phyloP scores from a whole-genome alignment of 2,113 vertebrate genomes.

The Ochotona princeps region DNA sequence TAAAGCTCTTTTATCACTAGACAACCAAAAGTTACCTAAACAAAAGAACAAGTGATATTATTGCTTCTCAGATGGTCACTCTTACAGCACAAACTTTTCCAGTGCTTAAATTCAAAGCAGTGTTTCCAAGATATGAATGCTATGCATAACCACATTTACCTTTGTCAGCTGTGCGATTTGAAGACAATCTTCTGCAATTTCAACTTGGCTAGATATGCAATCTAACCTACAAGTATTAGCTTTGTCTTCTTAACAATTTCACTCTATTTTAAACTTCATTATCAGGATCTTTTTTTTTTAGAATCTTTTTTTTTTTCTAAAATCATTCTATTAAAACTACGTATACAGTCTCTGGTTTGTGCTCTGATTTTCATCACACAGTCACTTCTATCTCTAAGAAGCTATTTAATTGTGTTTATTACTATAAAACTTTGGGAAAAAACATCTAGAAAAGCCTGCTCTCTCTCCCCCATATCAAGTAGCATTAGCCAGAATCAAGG shows the following conservation, averaged over 20 bases:
- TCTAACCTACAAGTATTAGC: background rate
- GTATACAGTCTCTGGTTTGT: background rate
- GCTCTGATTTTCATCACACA: background rate
- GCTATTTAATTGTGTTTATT: background rate
- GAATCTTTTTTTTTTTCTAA: constrained; percentile 4
- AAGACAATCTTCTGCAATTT: background rate
- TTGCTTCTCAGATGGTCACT: background rate
- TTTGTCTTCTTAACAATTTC: background rate
- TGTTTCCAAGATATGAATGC: background rate
- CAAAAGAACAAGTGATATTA: background rate
- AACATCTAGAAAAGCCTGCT: background rate
- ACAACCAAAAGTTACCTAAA: background rate
- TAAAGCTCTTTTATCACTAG: background rate
- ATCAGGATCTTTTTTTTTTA: background rate
- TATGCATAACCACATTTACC: background rate
- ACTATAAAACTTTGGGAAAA: background rate
- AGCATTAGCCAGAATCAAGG: background rate
- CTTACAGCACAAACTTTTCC: background rate
- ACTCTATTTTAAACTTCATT: background rate
- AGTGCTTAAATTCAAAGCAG: background rate
- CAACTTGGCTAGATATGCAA: background rate
- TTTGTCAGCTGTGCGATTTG: background rate
- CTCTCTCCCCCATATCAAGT: background rate
- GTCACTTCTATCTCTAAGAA: background rate
- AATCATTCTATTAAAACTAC: background rate